Base-by-base conservation (phyloP, 2,113 vertebrate genomes). In the Hyperopisus bebe region DNA sequence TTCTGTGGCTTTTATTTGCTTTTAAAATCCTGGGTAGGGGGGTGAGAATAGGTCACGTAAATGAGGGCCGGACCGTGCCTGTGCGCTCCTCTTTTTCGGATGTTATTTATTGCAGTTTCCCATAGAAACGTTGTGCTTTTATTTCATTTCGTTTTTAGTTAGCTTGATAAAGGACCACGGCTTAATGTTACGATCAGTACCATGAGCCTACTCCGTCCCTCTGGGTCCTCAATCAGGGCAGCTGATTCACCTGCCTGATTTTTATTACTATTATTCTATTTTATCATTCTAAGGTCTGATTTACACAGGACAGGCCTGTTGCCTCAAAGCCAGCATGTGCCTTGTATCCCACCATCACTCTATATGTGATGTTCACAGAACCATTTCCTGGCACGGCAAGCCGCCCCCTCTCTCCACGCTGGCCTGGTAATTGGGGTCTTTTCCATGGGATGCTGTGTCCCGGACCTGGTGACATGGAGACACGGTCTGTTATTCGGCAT, bases 401-500 rank as follows among this genome's bases (percentile, higher is more conserved):
- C 15, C 5, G 0, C 35, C 74, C 62, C 35, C 74, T 80, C 35
- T 80, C 17, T 35, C 74, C 74, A 80, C 1, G 15, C 83, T 86
- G 46, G 83, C 50, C 44, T n/a, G 24, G 46, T 86, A 86, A 86
- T 86, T 48, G 83, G 83, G n/a, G 44, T 86, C 83, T 86, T 86
- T 86, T 85, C 44, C 47, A 5, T 50, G 10, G 83, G 83, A 86
- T 47, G 47, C 44, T 86, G 83, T 86, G 83, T 86, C 83, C 83
- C 0, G n/a, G 46, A 46, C 83, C 47, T 8, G 24, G 47, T 27
- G 83, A 8, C 83, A 86, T 86, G 83, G 83, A 86, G 83, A 47
- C 83, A 47, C 24, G 46, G 47, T 50, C 46, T 48, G 83, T 86
- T 86, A 86, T 86, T 86, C 82, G 17, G 44, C 82, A 46, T 47